Percentiles rank a stretch among this genome's conserved stretches.
phyloP scores from a whole-genome alignment of 2,888 invertebrate species.

The Netelia virgata region DNA sequence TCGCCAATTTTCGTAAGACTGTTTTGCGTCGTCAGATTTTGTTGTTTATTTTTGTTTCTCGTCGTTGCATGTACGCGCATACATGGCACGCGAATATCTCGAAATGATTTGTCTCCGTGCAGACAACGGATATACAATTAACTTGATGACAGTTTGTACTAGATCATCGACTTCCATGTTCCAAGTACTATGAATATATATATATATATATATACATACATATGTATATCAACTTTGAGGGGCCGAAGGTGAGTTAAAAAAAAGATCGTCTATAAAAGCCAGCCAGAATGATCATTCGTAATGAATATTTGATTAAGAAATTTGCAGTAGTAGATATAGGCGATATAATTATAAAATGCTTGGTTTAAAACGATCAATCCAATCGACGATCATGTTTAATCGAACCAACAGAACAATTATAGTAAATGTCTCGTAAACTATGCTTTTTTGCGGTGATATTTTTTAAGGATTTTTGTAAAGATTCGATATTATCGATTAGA shows the following conservation, averaged over 20 bases:
- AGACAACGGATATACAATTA: constrained; percentile 19
- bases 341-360: background rate
- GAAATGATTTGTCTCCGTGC: background rate
- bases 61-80: constrained; percentile 40
- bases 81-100: background rate
- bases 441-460: constrained; percentile 31
- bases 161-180: constrained; percentile 51
- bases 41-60: constrained; percentile 23
- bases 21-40: constrained; percentile 71
- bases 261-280: background rate
- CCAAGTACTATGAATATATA: constrained; percentile 9
- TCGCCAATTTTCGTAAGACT: constrained; percentile 81
- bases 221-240: background rate
- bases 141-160: constrained; percentile 31
- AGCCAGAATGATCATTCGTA: background rate
- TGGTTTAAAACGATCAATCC: constrained; percentile 12
- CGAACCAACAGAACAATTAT: background rate
- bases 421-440: constrained; percentile 8
- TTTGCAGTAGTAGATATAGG: background rate
- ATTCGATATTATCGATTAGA: background rate
- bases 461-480: constrained; percentile 48
- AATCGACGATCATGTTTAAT: background rate
- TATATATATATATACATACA: background rate
- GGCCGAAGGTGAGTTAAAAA: background rate
- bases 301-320: background rate